A percentile compares a stretch with the other conserved stretches of the same genome.
phyloP scores from a whole-genome alignment of 2,888 invertebrate genomes.

The Cephus spinipes region DNA sequence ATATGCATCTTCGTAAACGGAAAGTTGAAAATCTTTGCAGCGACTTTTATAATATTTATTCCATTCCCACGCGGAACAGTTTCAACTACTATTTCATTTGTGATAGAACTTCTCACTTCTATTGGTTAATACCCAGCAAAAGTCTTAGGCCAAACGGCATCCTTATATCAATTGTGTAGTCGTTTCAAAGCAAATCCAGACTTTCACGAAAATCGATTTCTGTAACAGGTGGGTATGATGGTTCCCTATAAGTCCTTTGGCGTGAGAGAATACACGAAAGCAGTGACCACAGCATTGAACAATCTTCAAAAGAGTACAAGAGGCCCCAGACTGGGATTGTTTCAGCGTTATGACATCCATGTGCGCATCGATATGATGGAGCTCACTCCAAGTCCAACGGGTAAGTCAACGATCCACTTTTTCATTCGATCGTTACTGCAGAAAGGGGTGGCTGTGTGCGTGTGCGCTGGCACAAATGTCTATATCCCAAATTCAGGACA shows the following conservation, averaged over 20 bases:
- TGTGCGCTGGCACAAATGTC: background rate
- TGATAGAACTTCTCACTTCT: background rate
- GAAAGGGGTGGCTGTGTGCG: slow-evolving; percentile 1
- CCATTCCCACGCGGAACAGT: background rate
- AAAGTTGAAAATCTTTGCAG: background rate
- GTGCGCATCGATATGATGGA: slow-evolving; percentile 78
- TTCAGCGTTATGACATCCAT: slow-evolving; percentile 78
- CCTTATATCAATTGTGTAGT: background rate
- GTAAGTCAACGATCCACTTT: slow-evolving; percentile 67
- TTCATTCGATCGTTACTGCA: background rate
- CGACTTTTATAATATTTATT: background rate
- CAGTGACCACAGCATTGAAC: slow-evolving; percentile 76
- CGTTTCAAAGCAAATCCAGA: background rate
- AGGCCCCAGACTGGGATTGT: slow-evolving; percentile 73
- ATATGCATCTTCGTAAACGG: background rate
- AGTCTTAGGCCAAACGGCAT: background rate
- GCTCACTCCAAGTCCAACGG: slow-evolving; percentile 81
- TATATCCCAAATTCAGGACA: background rate
- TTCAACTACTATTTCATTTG: background rate
- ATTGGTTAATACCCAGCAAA: background rate
- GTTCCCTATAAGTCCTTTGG: slow-evolving; percentile 84
- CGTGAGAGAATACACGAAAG: slow-evolving; percentile 78
- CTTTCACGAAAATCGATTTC: background rate
- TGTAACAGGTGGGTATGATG: slow-evolving; percentile 76
- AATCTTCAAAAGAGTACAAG: slow-evolving; percentile 71